Percentiles rank a stretch among this genome's conserved stretches.
Evolutionary conservation across 2,113 vertebrate genomes (phyloP).

Genomic region (Dasyornis broadbenti): DNA sequence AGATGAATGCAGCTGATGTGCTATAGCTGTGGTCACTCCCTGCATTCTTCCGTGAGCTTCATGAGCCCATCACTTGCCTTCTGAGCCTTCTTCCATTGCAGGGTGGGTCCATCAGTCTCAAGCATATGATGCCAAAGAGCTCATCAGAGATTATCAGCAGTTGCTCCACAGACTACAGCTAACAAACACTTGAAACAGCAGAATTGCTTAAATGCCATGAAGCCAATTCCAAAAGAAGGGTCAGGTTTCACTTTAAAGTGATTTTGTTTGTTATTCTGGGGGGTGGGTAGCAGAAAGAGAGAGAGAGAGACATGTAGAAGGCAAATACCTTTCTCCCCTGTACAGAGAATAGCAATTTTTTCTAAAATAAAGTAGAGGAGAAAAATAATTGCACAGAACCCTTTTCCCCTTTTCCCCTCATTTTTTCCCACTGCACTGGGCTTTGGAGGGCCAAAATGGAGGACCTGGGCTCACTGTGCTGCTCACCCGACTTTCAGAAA

Average conservation of each 20-base stretch:
- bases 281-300: neutral
- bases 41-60: neutral
- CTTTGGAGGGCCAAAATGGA: neutral
- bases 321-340: neutral
- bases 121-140: neutral
- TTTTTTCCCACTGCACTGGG: neutral
- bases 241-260: neutral
- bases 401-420: accelerated
- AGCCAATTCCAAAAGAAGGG: neutral
- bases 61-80: neutral
- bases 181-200: neutral
- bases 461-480: neutral
- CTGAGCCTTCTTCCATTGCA: neutral
- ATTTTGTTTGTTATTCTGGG: neutral
- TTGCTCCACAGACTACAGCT: neutral
- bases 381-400: neutral
- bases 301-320: neutral
- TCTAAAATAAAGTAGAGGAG: neutral
- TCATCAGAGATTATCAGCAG: neutral
- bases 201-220: neutral
- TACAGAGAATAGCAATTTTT: neutral
- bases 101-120: neutral
- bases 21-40: neutral
- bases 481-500: neutral
- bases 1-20: neutral